A percentile compares a stretch with the other conserved stretches of the same genome.
These are phyloP conservation scores for Willowsia nigromaculata DNA, from an alignment of 2,888 invertebrate genomes.

Conservation along the genomic window DNA sequence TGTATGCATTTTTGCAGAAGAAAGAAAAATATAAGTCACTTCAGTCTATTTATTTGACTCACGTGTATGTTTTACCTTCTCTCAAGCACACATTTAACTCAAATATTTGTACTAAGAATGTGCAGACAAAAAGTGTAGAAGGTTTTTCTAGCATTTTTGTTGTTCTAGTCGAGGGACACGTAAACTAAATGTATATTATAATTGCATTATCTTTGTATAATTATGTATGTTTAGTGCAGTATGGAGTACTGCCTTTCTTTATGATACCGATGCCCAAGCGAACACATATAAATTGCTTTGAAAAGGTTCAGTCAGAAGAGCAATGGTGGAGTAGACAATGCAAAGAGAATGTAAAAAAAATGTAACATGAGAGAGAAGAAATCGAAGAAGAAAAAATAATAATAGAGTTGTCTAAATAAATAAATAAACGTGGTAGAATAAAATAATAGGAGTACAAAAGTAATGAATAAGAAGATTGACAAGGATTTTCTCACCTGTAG, in stretches of 20 bases:
- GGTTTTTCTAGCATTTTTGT: slow-evolving; percentile 46
- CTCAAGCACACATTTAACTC: not conserved
- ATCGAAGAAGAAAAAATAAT: not conserved
- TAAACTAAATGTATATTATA: slow-evolving; percentile 36
- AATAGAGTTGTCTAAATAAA: slow-evolving; percentile 28
- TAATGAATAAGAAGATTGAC: slow-evolving; percentile 58
- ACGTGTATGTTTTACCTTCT: slow-evolving; percentile 19
- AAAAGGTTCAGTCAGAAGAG: not conserved
- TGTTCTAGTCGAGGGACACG: slow-evolving; percentile 34
- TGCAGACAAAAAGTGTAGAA: slow-evolving; percentile 4
- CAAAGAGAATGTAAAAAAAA: slow-evolving; percentile 44
- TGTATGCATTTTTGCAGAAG: not conserved
- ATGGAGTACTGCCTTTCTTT: slow-evolving; percentile 5
- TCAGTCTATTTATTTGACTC: not conserved
- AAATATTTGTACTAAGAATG: not conserved
- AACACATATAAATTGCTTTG: not conserved
- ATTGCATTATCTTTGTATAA: slow-evolving; percentile 37
- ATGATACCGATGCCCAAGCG: slow-evolving; percentile 39
- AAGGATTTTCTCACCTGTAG: slow-evolving; percentile 82
- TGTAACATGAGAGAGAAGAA: slow-evolving; percentile 19
- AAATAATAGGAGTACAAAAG: slow-evolving; percentile 42
- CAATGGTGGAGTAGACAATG: not conserved
- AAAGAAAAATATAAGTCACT: not conserved
- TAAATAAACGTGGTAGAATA: slow-evolving; percentile 24
- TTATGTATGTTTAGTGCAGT: not conserved